phyloP scores from a whole-genome alignment of 2,113 vertebrate species.

The Apteryx owenii region DNA sequence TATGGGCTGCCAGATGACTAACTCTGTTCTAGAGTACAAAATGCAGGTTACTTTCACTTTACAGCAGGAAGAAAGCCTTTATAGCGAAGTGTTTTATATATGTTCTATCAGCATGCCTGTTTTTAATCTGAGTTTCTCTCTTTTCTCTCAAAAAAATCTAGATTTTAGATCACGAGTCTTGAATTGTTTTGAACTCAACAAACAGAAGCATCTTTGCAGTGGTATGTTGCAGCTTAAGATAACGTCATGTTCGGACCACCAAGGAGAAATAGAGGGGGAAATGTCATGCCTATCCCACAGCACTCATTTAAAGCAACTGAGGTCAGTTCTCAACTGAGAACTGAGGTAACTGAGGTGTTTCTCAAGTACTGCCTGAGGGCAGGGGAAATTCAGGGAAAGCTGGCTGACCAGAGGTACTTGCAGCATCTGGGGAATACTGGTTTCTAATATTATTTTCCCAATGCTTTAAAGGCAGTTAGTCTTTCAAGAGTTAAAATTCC shows the following conservation, averaged over 20 bases:
- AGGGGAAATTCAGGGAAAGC: background rate
- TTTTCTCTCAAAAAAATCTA: background rate
- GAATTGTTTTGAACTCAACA: constrained; percentile 29
- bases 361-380: background rate
- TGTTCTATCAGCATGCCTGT: background rate
- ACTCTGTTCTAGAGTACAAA: background rate
- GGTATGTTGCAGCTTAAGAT: background rate
- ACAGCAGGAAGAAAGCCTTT: constrained; percentile 21
- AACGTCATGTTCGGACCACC: background rate
- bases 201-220: background rate
- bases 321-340: too few species aligned
- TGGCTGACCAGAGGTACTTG: background rate
- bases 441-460: constrained; percentile 17
- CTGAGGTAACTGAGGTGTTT: background rate
- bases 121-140: constrained; percentile 16
- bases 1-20: constrained; percentile 36
- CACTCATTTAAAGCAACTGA: background rate
- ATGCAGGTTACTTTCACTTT: background rate
- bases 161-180: background rate
- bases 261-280: background rate
- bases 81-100: background rate
- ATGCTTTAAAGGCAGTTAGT: constrained; percentile 36
- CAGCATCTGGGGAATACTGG: background rate
- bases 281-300: background rate
- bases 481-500: constrained; percentile 64